Evolutionary conservation across 2,113 vertebrate genomes (phyloP).

Genomic region (Ariopsis seemanni): DNA sequence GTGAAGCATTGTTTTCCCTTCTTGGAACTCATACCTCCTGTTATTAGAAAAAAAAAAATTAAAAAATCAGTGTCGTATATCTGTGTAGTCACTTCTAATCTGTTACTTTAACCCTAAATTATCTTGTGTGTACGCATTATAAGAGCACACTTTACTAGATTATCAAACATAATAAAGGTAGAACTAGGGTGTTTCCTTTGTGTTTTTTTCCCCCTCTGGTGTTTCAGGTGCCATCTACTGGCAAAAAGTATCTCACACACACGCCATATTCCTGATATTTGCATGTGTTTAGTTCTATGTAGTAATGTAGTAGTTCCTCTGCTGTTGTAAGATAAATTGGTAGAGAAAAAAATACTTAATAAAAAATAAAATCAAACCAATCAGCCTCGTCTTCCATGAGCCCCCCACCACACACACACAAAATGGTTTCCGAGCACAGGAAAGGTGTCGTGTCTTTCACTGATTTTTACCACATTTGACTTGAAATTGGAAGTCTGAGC

Average conservation of each 20-base stretch:
- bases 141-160: neutral
- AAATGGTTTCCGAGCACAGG: neutral
- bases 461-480: neutral
- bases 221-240: constrained; percentile 28
- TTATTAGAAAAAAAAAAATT: neutral
- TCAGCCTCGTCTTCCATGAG: neutral
- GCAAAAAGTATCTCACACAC: neutral
- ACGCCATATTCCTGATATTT: neutral
- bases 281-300: neutral
- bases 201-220: neutral
- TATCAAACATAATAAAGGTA: neutral
- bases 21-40: neutral
- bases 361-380: neutral
- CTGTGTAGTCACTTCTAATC: neutral
- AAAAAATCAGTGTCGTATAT: neutral
- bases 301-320: neutral
- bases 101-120: neutral
- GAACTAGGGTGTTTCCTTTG: neutral
- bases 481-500: neutral
- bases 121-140: neutral
- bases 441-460: neutral
- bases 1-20: neutral
- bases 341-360: neutral
- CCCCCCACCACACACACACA: neutral
- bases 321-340: neutral